These are phyloP conservation scores for Zapus hudsonius DNA, from an alignment of 2,113 vertebrate genomes.

Conservation along the genomic window DNA sequence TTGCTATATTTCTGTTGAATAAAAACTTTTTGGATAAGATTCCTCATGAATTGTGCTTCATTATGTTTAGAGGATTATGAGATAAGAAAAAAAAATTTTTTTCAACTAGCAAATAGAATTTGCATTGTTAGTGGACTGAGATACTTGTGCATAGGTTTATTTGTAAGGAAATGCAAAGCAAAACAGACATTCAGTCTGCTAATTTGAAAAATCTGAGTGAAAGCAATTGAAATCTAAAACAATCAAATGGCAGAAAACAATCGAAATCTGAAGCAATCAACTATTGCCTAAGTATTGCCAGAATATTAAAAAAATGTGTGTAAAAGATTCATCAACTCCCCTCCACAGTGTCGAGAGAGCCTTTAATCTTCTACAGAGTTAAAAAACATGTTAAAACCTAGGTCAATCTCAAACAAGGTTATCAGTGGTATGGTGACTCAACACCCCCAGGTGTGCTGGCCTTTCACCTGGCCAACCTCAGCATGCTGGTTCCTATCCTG, in stretches of 20 bases:
- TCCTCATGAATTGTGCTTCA: not conserved
- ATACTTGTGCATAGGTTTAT: not conserved
- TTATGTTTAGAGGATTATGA: not conserved
- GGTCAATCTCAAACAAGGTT: not conserved
- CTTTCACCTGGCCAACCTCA: not conserved
- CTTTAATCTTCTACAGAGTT: not conserved
- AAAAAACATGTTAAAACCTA: not conserved
- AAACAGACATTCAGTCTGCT: not conserved
- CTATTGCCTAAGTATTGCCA: not conserved
- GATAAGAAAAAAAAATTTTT: not conserved
- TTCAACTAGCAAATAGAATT: not conserved
- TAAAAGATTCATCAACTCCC: not conserved
- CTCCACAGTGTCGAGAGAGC: no score
- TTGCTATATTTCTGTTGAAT: constrained; percentile 40
- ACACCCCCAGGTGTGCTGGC: not conserved
- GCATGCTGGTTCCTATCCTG: not conserved
- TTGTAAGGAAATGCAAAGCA: not conserved
- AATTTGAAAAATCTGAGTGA: not conserved
- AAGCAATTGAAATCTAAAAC: not conserved
- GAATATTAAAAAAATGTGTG: not conserved
- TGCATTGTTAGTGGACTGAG: not conserved
- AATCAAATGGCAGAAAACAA: not conserved
- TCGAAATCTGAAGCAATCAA: not conserved
- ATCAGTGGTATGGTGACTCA: no score
- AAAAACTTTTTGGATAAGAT: constrained; percentile 39